Conservation (phyloP, 2,888 invertebrate species). For the Sesia apiformis region DNA sequence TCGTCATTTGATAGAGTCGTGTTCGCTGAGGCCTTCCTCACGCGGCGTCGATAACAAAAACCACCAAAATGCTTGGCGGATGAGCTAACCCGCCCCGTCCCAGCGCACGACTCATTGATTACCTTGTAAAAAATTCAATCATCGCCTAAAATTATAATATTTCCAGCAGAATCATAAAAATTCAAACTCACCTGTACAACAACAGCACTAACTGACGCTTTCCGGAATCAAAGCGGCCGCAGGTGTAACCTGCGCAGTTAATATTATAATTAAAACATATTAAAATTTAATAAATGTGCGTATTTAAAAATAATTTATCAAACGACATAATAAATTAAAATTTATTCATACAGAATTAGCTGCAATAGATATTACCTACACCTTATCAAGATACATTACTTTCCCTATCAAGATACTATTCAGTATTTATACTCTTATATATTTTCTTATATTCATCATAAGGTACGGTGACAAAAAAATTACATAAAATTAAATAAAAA, state of each 20-base stretch:
- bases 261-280: not conserved
- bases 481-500: no score
- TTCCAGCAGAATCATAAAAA: constrained; percentile 42
- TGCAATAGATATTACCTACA: no score
- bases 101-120: constrained; percentile 67
- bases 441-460: no score
- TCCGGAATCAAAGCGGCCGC: not conserved
- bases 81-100: constrained; percentile 69
- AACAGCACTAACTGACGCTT: not conserved
- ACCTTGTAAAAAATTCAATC: constrained; percentile 66
- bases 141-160: constrained; percentile 54
- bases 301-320: no score
- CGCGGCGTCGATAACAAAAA: constrained; percentile 56
- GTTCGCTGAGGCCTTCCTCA: constrained; percentile 61
- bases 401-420: no score
- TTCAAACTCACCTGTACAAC: constrained; percentile 12
- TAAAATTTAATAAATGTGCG: no score
- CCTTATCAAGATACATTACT: no score
- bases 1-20: constrained; percentile 64
- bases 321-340: no score
- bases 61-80: constrained; percentile 66
- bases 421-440: no score
- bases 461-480: no score
- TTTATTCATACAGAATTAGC: no score
- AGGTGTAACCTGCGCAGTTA: not conserved